Conservation (phyloP, 2,113 vertebrate genomes). For the Chloebia gouldiae region DNA sequence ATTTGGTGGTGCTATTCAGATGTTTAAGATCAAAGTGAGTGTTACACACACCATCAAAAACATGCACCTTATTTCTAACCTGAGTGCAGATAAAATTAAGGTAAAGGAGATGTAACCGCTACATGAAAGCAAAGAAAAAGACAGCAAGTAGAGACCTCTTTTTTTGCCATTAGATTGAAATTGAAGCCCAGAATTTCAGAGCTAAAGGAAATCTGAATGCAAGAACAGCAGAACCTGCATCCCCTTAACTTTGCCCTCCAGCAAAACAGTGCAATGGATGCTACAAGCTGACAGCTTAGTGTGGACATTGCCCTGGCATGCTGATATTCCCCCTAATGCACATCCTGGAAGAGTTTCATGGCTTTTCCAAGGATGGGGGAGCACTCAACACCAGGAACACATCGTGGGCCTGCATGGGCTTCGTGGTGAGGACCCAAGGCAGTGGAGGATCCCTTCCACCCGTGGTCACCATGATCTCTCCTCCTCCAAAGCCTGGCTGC, state of each 20-base stretch:
- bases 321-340: neutral
- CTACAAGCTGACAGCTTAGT: neutral
- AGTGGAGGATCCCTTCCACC: neutral
- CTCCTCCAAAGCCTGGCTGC: neutral
- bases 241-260: neutral
- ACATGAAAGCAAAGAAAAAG: neutral
- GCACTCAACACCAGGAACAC: neutral
- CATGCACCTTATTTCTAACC: neutral
- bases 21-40: neutral
- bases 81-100: neutral
- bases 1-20: neutral
- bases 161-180: neutral
- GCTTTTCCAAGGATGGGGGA: neutral
- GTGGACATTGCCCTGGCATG: neutral
- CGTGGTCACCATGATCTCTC: rapidly evolving
- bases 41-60: neutral
- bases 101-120: neutral
- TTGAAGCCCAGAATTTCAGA: neutral
- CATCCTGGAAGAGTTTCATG: neutral
- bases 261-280: neutral
- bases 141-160: neutral
- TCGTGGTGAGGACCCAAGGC: neutral
- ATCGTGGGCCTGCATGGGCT: rapidly evolving
- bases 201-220: neutral
- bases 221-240: neutral